Conservation (phyloP, 30 jellyfish, hydroid and myxozoan genomes). For the Sanderia malayensis region DNA sequence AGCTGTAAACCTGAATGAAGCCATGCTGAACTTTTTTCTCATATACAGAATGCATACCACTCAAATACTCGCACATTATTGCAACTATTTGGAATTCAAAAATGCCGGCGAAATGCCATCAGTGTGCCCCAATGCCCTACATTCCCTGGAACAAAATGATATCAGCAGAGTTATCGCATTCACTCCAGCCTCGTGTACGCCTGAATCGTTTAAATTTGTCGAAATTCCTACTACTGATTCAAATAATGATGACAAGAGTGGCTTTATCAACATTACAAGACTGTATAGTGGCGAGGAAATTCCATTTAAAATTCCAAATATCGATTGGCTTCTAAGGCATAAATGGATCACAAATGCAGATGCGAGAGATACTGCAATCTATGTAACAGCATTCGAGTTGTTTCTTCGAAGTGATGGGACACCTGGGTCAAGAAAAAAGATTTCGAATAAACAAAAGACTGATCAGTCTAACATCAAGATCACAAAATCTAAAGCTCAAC, state of each 20-base stretch:
- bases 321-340: conserved; percentile 50
- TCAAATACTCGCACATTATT: conserved; percentile 27
- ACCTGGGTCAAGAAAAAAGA: neutral
- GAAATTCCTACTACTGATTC: conserved; percentile 30
- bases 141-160: conserved; percentile 3
- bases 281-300: conserved; percentile 35
- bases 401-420: conserved; percentile 9
- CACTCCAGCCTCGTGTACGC: conserved; percentile 11
- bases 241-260: neutral
- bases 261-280: conserved; percentile 24
- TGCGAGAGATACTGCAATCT: conserved; percentile 24
- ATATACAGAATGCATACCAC: conserved; percentile 13
- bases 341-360: conserved; percentile 45
- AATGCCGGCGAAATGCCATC: conserved; percentile 45
- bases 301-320: conserved; percentile 35
- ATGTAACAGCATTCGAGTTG: conserved; percentile 20
- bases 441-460: neutral
- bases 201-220: conserved; percentile 8
- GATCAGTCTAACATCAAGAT: neutral
- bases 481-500: neutral
- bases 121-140: conserved; percentile 30
- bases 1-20: conserved; percentile 2
- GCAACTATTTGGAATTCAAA: conserved; percentile 39
- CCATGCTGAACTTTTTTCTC: conserved; percentile 18
- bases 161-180: conserved; percentile 23